A percentile compares a stretch with the other conserved stretches of the same genome.
Evolutionary conservation across 1,140 invertebrate genomes (phyloP).

Genomic region (Lepidurus arcticus): DNA sequence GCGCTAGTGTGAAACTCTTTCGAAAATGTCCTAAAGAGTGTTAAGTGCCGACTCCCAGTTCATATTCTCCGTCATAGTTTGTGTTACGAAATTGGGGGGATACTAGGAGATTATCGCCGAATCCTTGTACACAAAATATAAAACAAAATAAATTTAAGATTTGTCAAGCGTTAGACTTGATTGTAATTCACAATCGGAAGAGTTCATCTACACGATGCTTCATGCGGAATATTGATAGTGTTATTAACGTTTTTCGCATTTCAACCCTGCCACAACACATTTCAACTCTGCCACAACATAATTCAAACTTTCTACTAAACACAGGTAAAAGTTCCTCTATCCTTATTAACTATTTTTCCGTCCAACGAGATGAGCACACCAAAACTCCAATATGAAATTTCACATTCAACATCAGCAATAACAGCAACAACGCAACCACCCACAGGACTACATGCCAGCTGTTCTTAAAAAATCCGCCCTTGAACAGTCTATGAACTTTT

Average conservation of each 20-base stretch:
- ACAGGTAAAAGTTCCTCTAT: slow-evolving; percentile 5
- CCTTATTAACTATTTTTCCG: not conserved
- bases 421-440: not conserved
- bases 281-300: not conserved
- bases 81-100: no score
- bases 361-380: not conserved
- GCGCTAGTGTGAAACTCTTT: no score
- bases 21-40: no score
- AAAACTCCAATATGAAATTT: not conserved
- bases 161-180: not conserved
- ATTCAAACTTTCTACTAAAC: not conserved
- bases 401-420: slow-evolving; percentile 3
- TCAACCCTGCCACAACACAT: not conserved
- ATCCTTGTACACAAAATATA: no score
- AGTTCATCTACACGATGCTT: not conserved
- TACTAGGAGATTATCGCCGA: no score
- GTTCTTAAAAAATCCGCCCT: no score
- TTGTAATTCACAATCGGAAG: slow-evolving; percentile 12
- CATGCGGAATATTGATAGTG: not conserved
- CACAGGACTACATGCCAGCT: no score
- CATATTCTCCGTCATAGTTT: no score
- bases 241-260: not conserved
- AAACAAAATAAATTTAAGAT: not conserved
- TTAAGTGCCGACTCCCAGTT: no score
- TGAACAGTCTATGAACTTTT: no score